phyloP scores from a whole-genome alignment of 2,113 vertebrate genomes.

The Zingel zingel region DNA sequence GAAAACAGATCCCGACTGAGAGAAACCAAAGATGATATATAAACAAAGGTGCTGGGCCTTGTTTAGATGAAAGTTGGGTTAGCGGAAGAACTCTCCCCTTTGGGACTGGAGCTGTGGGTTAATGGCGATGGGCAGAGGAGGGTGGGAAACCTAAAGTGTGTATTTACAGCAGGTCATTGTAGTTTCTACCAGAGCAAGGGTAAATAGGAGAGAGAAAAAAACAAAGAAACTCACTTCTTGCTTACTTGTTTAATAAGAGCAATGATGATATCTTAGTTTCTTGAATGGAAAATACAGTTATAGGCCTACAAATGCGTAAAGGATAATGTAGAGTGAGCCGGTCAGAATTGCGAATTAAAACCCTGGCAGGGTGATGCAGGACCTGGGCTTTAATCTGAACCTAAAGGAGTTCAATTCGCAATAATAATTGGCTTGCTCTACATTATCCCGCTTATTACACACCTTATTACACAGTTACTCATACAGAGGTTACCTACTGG shows the following conservation, averaged over 20 bases:
- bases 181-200: conserved; percentile 24
- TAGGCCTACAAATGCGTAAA: too few species aligned
- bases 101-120: conserved; percentile 42
- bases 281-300: neutral
- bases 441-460: too few species aligned
- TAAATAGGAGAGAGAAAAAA: conserved; percentile 19
- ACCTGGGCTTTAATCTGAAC: too few species aligned
- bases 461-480: too few species aligned
- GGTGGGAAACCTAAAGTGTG: conserved; percentile 32
- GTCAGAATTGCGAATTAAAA: too few species aligned
- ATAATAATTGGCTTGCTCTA: too few species aligned
- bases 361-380: too few species aligned
- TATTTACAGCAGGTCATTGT: conserved; percentile 58
- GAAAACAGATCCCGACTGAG: conserved; percentile 60
- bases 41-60: conserved; percentile 49
- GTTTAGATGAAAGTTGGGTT: conserved; percentile 66
- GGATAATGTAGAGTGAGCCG: too few species aligned
- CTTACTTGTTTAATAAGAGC: neutral
- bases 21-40: conserved; percentile 66
- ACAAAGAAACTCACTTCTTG: neutral
- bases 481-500: too few species aligned
- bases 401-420: too few species aligned
- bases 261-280: neutral
- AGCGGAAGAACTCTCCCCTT: conserved; percentile 42
- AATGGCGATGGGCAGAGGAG: conserved; percentile 28